Percentiles rank a stretch among this genome's conserved stretches.
Evolutionary conservation across 2,797 vertebrate species (phyloP).

Genomic region (Micrastur ruficollis): DNA sequence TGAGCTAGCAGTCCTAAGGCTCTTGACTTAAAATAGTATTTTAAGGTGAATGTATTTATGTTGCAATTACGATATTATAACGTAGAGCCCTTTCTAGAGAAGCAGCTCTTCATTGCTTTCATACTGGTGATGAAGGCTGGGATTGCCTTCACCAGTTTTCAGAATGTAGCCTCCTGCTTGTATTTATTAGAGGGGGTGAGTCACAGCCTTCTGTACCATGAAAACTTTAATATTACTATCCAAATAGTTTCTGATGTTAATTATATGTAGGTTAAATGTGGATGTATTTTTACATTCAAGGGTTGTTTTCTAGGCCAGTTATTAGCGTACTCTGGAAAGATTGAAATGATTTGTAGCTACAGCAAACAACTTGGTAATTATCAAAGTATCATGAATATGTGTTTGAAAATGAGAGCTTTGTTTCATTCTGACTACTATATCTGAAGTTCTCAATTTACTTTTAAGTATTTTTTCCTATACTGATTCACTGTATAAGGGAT

Average conservation of each 20-base stretch:
- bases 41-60: not conserved
- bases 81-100: not conserved
- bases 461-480: not conserved
- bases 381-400: not conserved
- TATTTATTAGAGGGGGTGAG: not conserved
- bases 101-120: not conserved
- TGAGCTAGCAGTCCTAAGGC: not conserved
- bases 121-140: not conserved
- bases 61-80: not conserved
- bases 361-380: not conserved
- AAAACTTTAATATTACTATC: not conserved
- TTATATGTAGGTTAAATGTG: not conserved
- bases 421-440: not conserved
- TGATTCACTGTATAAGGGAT: not conserved
- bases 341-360: not conserved
- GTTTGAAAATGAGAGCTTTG: not conserved
- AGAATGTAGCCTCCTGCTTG: not conserved
- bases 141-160: not conserved
- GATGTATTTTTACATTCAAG: not conserved
- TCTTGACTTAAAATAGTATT: not conserved
- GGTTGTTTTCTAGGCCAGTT: not conserved
- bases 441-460: not conserved
- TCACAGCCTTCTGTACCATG: not conserved
- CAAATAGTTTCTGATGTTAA: not conserved
- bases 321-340: not conserved